A percentile compares a stretch with the other conserved stretches of the same genome.
phyloP scores from a whole-genome alignment of 2,113 vertebrate species.

The Seriola quinqueradiata region DNA sequence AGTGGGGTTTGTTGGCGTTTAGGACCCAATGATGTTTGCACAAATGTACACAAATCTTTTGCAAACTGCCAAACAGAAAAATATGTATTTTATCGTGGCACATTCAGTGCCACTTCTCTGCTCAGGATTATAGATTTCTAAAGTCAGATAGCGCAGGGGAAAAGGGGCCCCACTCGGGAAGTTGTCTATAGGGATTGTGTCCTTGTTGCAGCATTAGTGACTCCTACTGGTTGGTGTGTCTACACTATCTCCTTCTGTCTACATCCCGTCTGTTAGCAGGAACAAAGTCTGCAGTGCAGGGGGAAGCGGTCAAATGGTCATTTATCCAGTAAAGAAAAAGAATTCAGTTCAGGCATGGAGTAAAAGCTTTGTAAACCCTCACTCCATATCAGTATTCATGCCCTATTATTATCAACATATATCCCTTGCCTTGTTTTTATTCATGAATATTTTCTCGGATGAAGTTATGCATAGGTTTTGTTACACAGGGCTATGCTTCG shows the following conservation, averaged over 20 bases:
- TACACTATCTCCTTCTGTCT: not conserved
- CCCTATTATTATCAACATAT: slow-evolving; percentile 14
- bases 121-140: not conserved
- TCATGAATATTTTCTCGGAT: slow-evolving; percentile 50
- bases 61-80: not conserved
- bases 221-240: slow-evolving; percentile 23
- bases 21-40: not conserved
- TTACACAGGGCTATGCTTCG: slow-evolving; percentile 10
- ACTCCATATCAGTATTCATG: slow-evolving; percentile 34
- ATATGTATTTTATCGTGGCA: not conserved
- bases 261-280: not conserved
- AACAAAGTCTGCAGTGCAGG: not conserved
- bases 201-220: not conserved
- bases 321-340: not conserved
- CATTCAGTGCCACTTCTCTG: not conserved
- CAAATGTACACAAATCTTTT: not conserved
- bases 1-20: not conserved
- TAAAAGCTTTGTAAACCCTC: not conserved
- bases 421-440: slow-evolving; percentile 15
- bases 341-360: not conserved
- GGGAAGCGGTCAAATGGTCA: not conserved
- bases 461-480: slow-evolving; percentile 46
- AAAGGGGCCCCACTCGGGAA: slow-evolving; percentile 14
- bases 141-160: slow-evolving; percentile 1
- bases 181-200: slow-evolving; percentile 9